Conservation (phyloP, 2,113 vertebrate genomes). For the Catagonus wagneri region DNA sequence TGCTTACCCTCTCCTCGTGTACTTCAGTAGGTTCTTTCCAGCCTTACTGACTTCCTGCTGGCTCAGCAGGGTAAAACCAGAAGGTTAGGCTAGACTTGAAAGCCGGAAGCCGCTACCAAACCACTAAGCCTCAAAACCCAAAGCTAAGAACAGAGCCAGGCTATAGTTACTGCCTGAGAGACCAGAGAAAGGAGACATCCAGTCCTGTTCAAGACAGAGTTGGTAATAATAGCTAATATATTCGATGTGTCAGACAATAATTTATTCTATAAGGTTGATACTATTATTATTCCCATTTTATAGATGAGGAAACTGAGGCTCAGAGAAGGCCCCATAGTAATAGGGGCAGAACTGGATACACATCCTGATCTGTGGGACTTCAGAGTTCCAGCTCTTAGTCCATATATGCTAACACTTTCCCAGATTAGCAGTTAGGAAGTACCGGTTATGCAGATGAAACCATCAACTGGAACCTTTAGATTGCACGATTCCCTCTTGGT, state of each 20-base stretch:
- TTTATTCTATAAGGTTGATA: conserved; percentile 9
- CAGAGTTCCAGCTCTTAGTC: conserved; percentile 39
- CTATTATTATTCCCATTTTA: conserved; percentile 35
- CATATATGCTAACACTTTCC: not conserved
- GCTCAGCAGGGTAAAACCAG: conserved; percentile 35
- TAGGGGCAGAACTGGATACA: conserved; percentile 46
- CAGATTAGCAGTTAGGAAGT: conserved; percentile 33
- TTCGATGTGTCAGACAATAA: conserved; percentile 18
- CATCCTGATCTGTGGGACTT: not conserved
- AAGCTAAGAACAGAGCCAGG: conserved; percentile 41
- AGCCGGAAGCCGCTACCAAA: conserved; percentile 61
- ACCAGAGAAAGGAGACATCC: not conserved
- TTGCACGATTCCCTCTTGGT: not conserved
- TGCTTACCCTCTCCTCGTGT: conserved; percentile 2
- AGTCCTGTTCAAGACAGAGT: not conserved
- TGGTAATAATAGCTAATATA: conserved; percentile 6
- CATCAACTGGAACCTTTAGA: not conserved
- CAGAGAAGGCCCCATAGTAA: not conserved
- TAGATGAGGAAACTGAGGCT: conserved; percentile 26
- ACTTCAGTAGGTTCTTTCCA: conserved; percentile 1
- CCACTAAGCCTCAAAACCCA: conserved; percentile 59
- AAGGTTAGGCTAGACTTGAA: conserved; percentile 32
- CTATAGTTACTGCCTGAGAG: not conserved
- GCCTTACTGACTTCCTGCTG: conserved; percentile 16
- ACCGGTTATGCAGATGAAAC: not conserved